Percentiles rank a stretch among this genome's conserved stretches.
These are phyloP conservation scores for Agonopterix alstromeriana DNA, from an alignment of 2,888 invertebrate species.

Conservation along the genomic window DNA sequence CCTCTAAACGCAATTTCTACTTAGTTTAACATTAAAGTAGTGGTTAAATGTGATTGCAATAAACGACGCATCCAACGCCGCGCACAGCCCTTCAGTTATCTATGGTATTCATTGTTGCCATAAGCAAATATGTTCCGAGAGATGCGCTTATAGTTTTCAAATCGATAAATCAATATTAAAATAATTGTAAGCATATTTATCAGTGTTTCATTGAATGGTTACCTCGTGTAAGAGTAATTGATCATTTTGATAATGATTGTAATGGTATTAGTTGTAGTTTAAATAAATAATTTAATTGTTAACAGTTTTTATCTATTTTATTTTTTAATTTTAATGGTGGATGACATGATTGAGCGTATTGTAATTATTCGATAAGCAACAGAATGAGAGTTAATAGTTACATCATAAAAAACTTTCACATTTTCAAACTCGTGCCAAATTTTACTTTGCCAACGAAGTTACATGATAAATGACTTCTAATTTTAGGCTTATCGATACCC, in stretches of 20 bases:
- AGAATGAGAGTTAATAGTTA: too few relatives aligned
- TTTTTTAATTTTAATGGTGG: background rate
- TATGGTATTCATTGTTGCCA: conserved; percentile 39
- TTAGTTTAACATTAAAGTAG: conserved; percentile 54
- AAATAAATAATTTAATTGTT: conserved; percentile 26
- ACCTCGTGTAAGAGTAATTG: conserved; percentile 2
- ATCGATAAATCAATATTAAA: conserved; percentile 40
- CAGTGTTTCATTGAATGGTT: conserved; percentile 47
- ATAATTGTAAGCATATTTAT: conserved; percentile 58
- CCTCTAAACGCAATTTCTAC: conserved; percentile 72
- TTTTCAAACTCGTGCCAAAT: background rate
- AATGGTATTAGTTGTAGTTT: conserved; percentile 21
- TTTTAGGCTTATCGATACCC: too few relatives aligned
- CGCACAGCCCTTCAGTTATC: conserved; percentile 29
- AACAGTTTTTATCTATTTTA: conserved; percentile 3
- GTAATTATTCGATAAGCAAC: too few relatives aligned
- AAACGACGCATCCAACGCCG: conserved; percentile 39
- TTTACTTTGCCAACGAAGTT: background rate
- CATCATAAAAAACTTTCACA: background rate
- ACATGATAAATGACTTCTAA: too few relatives aligned
- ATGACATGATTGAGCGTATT: too few relatives aligned
- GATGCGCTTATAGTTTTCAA: conserved; percentile 37
- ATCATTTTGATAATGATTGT: conserved; percentile 4
- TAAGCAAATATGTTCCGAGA: conserved; percentile 23
- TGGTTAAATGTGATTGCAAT: conserved; percentile 40